Conservation (phyloP, 2,888 invertebrate genomes). For the Microctonus hyperodae region DNA sequence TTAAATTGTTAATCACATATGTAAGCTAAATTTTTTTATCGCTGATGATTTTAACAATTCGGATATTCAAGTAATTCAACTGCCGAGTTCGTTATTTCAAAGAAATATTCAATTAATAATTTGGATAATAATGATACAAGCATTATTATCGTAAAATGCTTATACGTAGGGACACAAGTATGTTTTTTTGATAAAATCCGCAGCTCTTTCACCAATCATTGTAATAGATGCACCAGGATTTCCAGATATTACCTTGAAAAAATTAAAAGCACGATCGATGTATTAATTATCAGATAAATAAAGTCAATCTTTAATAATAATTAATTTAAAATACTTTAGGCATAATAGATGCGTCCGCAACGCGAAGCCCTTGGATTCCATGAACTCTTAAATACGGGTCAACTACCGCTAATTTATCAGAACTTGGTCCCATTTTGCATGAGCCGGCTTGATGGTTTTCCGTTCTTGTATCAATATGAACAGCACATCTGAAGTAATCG, state of each 20-base stretch:
- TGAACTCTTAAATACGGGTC: constrained; percentile 72
- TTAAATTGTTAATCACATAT: too few relatives aligned
- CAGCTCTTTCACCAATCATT: constrained; percentile 69
- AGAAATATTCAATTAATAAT: too few relatives aligned
- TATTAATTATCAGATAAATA: background rate
- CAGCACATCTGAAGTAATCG: constrained; percentile 77
- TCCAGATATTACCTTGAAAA: constrained; percentile 58
- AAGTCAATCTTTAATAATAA: too few relatives aligned
- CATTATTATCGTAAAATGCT: too few relatives aligned
- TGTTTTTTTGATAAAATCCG: constrained; percentile 64
- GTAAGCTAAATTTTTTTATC: too few relatives aligned
- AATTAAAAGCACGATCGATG: background rate
- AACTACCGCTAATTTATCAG: constrained; percentile 77
- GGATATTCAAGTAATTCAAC: too few relatives aligned
- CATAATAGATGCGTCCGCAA: constrained; percentile 69
- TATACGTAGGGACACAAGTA: constrained; percentile 20
- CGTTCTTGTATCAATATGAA: constrained; percentile 73
- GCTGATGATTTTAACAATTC: too few relatives aligned
- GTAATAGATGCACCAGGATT: constrained; percentile 68
- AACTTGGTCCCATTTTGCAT: constrained; percentile 79
- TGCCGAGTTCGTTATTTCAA: too few relatives aligned
- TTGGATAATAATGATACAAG: too few relatives aligned
- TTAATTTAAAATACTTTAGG: constrained; percentile 64
- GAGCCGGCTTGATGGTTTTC: constrained; percentile 85
- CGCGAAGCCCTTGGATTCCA: constrained; percentile 66